phyloP scores from a whole-genome alignment of 2,113 vertebrate genomes.

The Clupea harengus region DNA sequence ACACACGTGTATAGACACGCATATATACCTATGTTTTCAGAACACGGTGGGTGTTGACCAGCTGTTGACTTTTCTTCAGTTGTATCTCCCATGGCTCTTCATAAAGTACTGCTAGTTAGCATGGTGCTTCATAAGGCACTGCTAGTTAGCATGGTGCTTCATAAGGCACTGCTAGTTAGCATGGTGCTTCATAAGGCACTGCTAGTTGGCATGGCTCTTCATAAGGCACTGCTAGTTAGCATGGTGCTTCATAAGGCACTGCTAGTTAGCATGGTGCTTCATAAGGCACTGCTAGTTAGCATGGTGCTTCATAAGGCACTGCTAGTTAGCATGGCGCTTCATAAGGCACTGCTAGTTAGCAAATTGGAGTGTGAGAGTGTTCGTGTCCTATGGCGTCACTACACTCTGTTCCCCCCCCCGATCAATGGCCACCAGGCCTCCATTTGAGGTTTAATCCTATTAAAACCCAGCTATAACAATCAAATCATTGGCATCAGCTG shows the following conservation, averaged over 20 bases:
- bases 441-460: constrained; percentile 43
- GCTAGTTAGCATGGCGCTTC: background rate
- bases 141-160: too few relatives aligned
- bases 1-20: background rate
- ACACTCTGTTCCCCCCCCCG: background rate
- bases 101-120: background rate
- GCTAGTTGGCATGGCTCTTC: too few relatives aligned
- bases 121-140: too few relatives aligned
- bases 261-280: background rate
- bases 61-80: background rate
- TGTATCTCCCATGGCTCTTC: background rate
- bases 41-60: background rate
- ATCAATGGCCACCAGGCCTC: constrained; percentile 30
- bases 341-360: background rate
- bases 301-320: background rate
- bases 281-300: background rate
- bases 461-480: constrained; percentile 28
- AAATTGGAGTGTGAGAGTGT: background rate
- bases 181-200: too few relatives aligned
- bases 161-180: background rate
- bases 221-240: background rate
- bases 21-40: background rate
- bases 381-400: background rate
- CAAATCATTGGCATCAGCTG: constrained; percentile 17
- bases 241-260: background rate